These are phyloP conservation scores for Trachurus trachurus DNA, from an alignment of 2,797 vertebrate genomes.

Conservation along the genomic window DNA sequence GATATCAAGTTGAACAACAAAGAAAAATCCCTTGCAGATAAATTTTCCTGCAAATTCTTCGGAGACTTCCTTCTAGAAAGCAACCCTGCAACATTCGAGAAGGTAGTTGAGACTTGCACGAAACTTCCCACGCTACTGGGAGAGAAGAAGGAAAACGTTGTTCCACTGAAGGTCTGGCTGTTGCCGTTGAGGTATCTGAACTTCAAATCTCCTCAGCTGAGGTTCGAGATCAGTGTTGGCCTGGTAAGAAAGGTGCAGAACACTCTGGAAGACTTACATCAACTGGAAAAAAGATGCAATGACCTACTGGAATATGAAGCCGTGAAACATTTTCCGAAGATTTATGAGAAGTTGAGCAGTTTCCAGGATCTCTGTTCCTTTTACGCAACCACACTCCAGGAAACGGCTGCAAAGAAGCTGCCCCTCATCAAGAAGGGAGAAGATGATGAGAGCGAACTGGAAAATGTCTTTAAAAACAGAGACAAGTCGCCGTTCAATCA, in stretches of 20 bases:
- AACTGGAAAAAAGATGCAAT: conserved; percentile 43
- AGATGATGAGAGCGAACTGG: conserved; percentile 10
- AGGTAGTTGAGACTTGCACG: conserved; percentile 53
- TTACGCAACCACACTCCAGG: background rate
- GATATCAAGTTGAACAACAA: conserved; percentile 32
- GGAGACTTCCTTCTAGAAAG: conserved; percentile 61
- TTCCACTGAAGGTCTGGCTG: conserved; percentile 73
- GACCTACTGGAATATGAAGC: conserved; percentile 17
- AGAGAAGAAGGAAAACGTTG: conserved; percentile 12
- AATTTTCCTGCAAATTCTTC: conserved; percentile 68
- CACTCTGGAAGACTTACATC: conserved; percentile 40
- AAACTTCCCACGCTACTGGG: conserved; percentile 60
- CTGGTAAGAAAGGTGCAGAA: conserved; percentile 23
- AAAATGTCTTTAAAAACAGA: conserved; percentile 30
- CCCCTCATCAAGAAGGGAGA: conserved; percentile 52
- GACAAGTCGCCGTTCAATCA: conserved; percentile 55
- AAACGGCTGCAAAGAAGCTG: background rate
- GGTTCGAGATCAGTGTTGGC: conserved; percentile 29
- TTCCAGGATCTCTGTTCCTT: conserved; percentile 33
- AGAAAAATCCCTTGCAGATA: conserved; percentile 25
- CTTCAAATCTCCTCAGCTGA: background rate
- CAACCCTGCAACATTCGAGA: conserved; percentile 49
- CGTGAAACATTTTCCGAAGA: conserved; percentile 4
- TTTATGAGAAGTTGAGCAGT: background rate
- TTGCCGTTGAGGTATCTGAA: conserved; percentile 59